Percentiles rank a stretch among this genome's conserved stretches.
phyloP scores from a whole-genome alignment of 2,113 vertebrate genomes.

The Calidris pygmaea region DNA sequence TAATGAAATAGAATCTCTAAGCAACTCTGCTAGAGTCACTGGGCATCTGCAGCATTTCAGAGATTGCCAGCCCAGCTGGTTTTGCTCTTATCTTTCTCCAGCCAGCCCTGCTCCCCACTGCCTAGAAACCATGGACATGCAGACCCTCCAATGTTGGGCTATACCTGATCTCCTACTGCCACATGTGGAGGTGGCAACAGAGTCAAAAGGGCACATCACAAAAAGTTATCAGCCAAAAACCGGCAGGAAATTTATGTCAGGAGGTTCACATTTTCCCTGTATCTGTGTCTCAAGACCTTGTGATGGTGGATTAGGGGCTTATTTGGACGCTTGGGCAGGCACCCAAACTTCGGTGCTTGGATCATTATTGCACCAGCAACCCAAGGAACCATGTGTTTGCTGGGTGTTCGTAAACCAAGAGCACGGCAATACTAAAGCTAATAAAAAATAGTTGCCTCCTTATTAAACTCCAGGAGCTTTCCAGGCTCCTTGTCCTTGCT shows the following conservation, averaged over 20 bases:
- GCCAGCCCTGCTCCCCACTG: background rate
- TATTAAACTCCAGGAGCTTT: background rate
- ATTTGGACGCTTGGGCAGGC: background rate
- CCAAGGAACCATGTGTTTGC: rapidly evolving
- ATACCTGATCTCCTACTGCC: background rate
- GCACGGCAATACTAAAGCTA: background rate
- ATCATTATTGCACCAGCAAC: background rate
- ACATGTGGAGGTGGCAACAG: rapidly evolving
- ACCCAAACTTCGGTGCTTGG: rapidly evolving
- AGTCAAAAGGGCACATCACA: rapidly evolving
- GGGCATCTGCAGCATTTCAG: background rate
- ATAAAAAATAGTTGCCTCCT: background rate
- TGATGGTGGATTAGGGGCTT: background rate
- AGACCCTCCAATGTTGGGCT: background rate
- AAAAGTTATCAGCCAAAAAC: background rate
- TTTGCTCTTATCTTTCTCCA: background rate
- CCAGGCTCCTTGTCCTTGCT: background rate
- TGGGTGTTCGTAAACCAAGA: background rate
- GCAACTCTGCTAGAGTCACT: background rate
- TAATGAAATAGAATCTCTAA: background rate
- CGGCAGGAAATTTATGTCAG: background rate
- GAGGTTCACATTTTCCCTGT: background rate
- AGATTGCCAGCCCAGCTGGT: background rate
- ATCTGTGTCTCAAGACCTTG: background rate
- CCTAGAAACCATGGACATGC: background rate